These are phyloP conservation scores for Bombus consobrinus DNA, from an alignment of 1,140 invertebrate genomes.

Conservation along the genomic window DNA sequence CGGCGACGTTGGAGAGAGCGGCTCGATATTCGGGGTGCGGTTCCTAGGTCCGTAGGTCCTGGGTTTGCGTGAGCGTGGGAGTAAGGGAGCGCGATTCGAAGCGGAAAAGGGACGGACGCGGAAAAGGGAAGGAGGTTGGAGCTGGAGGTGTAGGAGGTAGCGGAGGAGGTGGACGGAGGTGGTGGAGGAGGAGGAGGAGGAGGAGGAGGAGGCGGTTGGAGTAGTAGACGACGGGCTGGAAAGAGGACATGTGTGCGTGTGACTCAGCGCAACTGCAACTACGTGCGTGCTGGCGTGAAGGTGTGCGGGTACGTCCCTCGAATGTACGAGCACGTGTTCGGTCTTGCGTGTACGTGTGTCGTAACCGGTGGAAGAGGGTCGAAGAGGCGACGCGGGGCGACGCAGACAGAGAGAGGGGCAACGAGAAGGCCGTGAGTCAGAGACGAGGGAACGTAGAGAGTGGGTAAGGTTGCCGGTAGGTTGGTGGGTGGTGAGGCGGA, in stretches of 20 bases:
- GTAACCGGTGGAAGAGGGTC: slow-evolving; percentile 67
- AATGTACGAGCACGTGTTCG: slow-evolving; percentile 42
- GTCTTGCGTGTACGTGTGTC: slow-evolving; percentile 48
- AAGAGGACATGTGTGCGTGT: slow-evolving; percentile 62
- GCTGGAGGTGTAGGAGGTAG: slow-evolving; percentile 14
- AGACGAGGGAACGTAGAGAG: slow-evolving; percentile 39
- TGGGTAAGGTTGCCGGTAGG: slow-evolving; percentile 32
- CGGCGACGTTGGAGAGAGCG: slow-evolving; percentile 69
- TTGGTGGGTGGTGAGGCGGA: slow-evolving; percentile 61
- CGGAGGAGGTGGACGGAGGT: slow-evolving; percentile 18
- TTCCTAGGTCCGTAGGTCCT: slow-evolving; percentile 78
- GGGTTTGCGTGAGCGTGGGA: slow-evolving; percentile 75
- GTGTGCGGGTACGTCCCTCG: slow-evolving; percentile 21
- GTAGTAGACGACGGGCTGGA: slow-evolving; percentile 16
- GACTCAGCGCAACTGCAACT: slow-evolving; percentile 44
- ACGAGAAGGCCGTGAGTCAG: slow-evolving; percentile 54
- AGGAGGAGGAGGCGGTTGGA: slow-evolving; percentile 11
- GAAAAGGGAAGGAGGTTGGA: slow-evolving; percentile 19
- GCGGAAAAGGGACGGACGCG: slow-evolving; percentile 23
- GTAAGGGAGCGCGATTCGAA: slow-evolving; percentile 38
- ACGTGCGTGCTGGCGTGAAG: slow-evolving; percentile 50
- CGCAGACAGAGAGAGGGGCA: slow-evolving; percentile 55
- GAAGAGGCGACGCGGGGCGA: slow-evolving; percentile 57
- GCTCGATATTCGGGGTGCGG: slow-evolving; percentile 81
- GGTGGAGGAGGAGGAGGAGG: slow-evolving; percentile 12